A percentile compares a stretch with the other conserved stretches of the same genome.
phyloP scores from a whole-genome alignment of 1,140 invertebrate species.

The Leptonema lineaticorne region DNA sequence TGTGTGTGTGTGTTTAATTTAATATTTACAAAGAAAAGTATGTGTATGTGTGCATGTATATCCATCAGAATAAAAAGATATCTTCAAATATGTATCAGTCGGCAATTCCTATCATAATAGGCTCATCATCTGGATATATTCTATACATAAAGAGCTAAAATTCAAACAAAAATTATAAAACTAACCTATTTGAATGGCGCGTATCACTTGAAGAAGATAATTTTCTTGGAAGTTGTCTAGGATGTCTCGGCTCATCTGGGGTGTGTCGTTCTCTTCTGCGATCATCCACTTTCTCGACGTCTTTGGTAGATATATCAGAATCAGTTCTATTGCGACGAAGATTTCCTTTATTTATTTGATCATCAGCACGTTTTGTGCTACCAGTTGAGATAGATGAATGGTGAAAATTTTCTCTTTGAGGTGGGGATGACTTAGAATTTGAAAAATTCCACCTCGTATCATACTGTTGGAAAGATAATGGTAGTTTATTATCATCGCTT shows the following conservation, averaged over 20 bases:
- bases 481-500: constrained; percentile 32
- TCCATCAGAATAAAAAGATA: constrained; percentile 14
- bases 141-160: background rate
- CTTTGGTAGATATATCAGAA: constrained; percentile 36
- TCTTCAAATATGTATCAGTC: constrained; percentile 38
- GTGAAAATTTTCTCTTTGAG: constrained; percentile 38
- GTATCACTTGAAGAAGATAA: constrained; percentile 38
- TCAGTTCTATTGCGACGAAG: constrained; percentile 36
- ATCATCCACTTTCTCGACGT: constrained; percentile 43
- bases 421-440: constrained; percentile 20
- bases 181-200: constrained; percentile 36
- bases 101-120: constrained; percentile 41
- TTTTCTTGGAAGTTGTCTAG: constrained; percentile 33
- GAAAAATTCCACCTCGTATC: constrained; percentile 46
- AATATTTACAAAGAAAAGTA: too few species aligned
- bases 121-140: constrained; percentile 14
- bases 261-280: constrained; percentile 39
- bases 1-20: too few species aligned
- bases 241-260: constrained; percentile 35
- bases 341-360: constrained; percentile 27
- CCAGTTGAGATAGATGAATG: constrained; percentile 11
- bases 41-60: too few species aligned
- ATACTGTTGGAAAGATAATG: constrained; percentile 54
- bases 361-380: constrained; percentile 6
- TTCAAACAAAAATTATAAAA: background rate